These are phyloP conservation scores for Drymodes brunneopygia DNA, from an alignment of 2,113 vertebrate species.

Conservation along the genomic window DNA sequence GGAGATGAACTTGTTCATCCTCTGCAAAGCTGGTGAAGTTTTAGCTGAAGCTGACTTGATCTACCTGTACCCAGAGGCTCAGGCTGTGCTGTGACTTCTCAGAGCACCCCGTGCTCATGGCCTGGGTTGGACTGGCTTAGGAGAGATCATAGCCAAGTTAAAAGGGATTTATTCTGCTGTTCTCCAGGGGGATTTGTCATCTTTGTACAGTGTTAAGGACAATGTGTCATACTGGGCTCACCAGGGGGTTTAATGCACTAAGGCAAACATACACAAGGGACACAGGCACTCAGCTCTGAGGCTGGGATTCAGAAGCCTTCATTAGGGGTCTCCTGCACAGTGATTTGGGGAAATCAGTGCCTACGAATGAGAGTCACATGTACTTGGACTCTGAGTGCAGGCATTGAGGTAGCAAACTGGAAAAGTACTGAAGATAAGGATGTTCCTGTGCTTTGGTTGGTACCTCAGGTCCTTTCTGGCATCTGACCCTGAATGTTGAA, in stretches of 20 bases:
- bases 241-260: background rate
- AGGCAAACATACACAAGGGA: background rate
- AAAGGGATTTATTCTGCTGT: background rate
- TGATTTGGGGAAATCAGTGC: background rate
- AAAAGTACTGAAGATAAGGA: background rate
- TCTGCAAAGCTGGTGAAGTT: background rate
- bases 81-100: background rate
- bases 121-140: background rate
- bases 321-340: background rate
- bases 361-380: background rate
- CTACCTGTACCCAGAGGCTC: background rate
- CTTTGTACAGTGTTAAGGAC: background rate
- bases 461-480: background rate
- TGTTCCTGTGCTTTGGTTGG: background rate
- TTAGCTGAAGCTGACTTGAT: background rate
- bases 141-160: background rate
- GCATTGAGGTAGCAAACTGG: background rate
- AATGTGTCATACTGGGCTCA: rapidly evolving
- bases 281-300: background rate
- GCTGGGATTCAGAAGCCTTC: background rate
- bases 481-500: background rate
- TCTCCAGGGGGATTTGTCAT: background rate
- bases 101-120: rapidly evolving
- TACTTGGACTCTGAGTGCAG: background rate
- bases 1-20: background rate